These are phyloP conservation scores for Hippoglossus hippoglossus DNA, from an alignment of 2,797 vertebrate species.

Conservation along the genomic window DNA sequence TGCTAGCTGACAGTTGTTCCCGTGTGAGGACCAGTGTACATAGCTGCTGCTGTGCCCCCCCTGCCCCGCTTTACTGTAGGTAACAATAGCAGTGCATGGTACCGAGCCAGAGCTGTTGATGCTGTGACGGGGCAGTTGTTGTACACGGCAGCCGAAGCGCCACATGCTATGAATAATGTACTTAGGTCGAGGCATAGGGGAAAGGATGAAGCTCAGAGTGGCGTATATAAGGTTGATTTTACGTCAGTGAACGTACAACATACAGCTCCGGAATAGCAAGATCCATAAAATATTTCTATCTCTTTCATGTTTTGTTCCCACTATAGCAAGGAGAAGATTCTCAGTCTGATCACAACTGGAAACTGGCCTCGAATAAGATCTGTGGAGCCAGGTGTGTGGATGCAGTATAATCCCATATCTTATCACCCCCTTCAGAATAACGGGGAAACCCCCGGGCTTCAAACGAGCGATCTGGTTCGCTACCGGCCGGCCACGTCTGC, in stretches of 20 bases:
- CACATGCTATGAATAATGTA: constrained; percentile 67
- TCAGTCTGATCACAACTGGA: neutral
- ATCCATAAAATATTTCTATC: constrained; percentile 29
- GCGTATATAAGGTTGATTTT: constrained; percentile 38
- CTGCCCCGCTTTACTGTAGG: constrained; percentile 47
- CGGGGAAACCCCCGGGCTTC: constrained; percentile 59
- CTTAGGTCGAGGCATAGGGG: constrained; percentile 53
- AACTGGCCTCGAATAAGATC: constrained; percentile 11
- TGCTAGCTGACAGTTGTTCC: constrained; percentile 71
- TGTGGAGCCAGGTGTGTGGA: constrained; percentile 59
- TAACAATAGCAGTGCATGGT: constrained; percentile 52
- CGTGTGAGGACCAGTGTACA: constrained; percentile 50
- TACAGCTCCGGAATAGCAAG: constrained; percentile 2
- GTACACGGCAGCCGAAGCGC: constrained; percentile 30
- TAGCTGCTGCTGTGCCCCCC: constrained; percentile 37
- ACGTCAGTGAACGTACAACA: constrained; percentile 14
- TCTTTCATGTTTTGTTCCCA: constrained; percentile 12
- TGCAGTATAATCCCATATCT: constrained; percentile 35
- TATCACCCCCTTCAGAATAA: constrained; percentile 20
- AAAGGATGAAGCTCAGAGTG: constrained; percentile 24
- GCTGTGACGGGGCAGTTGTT: constrained; percentile 44
- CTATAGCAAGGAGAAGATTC: neutral
- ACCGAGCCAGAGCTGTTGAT: constrained; percentile 31
- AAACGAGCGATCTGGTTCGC: constrained; percentile 52
- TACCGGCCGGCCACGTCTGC: constrained; percentile 49